Percentiles rank a stretch among this genome's conserved stretches.
Evolutionary conservation across 2,113 vertebrate genomes (phyloP).

Genomic region (Arenaria interpres): DNA sequence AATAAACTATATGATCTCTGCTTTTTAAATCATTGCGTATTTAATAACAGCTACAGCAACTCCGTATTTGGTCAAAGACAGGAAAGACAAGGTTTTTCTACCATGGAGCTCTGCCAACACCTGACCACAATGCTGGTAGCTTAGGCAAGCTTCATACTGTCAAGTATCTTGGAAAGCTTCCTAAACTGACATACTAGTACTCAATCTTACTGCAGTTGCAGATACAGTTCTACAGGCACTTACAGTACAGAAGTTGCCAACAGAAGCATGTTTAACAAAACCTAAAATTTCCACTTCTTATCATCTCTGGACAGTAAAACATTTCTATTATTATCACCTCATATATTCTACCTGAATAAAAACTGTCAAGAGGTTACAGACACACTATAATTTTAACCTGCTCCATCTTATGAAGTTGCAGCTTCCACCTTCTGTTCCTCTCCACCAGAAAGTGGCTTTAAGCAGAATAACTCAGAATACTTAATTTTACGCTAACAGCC

Average conservation of each 20-base stretch:
- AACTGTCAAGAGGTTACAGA: neutral
- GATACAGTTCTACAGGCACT: neutral
- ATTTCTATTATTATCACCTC: neutral
- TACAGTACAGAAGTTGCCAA: fast-evolving
- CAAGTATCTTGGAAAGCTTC: constrained; percentile 29
- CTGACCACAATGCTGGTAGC: constrained; percentile 29
- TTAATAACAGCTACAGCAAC: neutral
- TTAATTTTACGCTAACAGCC: neutral
- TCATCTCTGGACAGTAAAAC: neutral
- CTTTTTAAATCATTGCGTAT: neutral
- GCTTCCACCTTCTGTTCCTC: neutral
- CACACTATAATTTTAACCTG: neutral
- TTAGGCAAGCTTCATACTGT: constrained; percentile 7
- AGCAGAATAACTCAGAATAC: neutral
- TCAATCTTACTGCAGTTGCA: neutral
- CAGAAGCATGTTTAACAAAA: neutral
- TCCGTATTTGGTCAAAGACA: constrained; percentile 13
- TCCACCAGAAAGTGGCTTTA: neutral
- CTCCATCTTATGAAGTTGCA: neutral
- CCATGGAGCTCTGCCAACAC: constrained; percentile 25
- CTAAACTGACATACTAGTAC: neutral
- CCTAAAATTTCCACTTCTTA: neutral
- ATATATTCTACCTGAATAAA: neutral
- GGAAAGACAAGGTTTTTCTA: neutral
- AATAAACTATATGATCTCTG: neutral